A percentile compares a stretch with the other conserved stretches of the same genome.
Evolutionary conservation across 1,140 invertebrate genomes (phyloP).

Genomic region (Lordiphosa clarofinis): DNA sequence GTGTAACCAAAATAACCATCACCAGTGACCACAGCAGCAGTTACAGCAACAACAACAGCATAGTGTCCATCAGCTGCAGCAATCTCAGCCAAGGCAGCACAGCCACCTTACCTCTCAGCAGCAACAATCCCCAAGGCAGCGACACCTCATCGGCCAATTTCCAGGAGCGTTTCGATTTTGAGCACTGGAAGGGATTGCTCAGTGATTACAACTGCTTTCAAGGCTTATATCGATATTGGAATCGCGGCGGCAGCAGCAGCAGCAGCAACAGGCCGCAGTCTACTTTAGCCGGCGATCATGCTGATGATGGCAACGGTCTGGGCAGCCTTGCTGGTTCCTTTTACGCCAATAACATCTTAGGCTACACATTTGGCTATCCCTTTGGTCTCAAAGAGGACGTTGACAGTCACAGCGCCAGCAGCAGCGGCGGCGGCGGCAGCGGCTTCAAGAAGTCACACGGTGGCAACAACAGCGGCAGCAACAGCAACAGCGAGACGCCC

Average conservation of each 20-base stretch:
- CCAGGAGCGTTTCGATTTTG: constrained; percentile 72
- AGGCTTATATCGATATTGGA: constrained; percentile 72
- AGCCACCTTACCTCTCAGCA: constrained; percentile 36
- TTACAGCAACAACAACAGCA: constrained; percentile 32
- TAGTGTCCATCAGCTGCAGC: constrained; percentile 63
- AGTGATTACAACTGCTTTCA: constrained; percentile 73
- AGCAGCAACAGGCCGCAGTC: constrained; percentile 15
- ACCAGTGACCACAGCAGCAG: constrained; percentile 33
- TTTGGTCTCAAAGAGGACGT: constrained; percentile 59
- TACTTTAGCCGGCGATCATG: constrained; percentile 36
- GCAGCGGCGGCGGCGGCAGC: background rate
- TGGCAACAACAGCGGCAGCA: constrained; percentile 28
- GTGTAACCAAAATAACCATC: constrained; percentile 46
- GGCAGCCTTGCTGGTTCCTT: constrained; percentile 59
- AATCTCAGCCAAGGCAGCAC: constrained; percentile 51
- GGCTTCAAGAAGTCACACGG: constrained; percentile 34
- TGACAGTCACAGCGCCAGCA: constrained; percentile 21
- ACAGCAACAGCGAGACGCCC: constrained; percentile 60
- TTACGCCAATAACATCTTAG: constrained; percentile 76
- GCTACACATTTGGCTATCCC: constrained; percentile 74
- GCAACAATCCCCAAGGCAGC: constrained; percentile 36
- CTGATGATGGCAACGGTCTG: constrained; percentile 36
- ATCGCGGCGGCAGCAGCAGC: constrained; percentile 42
- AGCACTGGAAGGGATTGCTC: constrained; percentile 66
- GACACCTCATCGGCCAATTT: constrained; percentile 75